Evolutionary conservation across 2,888 invertebrate genomes (phyloP).

Genomic region (Gisinianus flammeolus): DNA sequence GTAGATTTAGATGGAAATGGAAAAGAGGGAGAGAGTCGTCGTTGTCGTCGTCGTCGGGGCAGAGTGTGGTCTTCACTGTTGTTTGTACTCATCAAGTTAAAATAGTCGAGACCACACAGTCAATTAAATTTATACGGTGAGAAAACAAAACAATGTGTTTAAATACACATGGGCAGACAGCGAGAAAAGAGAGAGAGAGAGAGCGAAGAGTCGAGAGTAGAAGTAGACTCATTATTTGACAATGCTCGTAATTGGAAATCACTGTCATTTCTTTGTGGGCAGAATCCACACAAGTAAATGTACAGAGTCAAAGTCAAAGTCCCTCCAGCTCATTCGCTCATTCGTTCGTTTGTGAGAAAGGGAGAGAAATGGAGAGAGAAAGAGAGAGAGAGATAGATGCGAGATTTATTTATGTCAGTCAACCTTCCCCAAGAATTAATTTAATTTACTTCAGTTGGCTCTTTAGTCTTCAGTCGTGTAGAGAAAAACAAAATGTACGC

Average conservation of each 20-base stretch:
- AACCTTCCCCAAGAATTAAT: not conserved
- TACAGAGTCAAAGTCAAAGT: no score
- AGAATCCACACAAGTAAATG: no score
- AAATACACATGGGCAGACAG: not conserved
- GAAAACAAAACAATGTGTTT: not conserved
- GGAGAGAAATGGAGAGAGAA: not conserved
- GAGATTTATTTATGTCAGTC: not conserved
- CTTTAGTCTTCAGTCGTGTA: not conserved
- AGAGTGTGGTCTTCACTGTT: no score
- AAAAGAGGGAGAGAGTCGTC: no score
- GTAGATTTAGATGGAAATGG: no score
- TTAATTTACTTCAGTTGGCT: not conserved
- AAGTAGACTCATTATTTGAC: not conserved
- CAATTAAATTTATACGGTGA: no score
- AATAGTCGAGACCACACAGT: no score
- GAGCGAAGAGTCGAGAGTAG: not conserved
- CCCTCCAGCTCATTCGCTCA: no score
- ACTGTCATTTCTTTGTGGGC: not conserved
- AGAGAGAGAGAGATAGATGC: not conserved
- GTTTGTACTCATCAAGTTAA: no score
- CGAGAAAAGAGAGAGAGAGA: not conserved
- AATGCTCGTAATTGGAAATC: not conserved
- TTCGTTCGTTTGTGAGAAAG: no score
- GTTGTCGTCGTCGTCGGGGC: no score
- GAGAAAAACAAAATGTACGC: not conserved